phyloP scores from a whole-genome alignment of 2,888 invertebrate genomes.

The Prostheceraeus crozeri region DNA sequence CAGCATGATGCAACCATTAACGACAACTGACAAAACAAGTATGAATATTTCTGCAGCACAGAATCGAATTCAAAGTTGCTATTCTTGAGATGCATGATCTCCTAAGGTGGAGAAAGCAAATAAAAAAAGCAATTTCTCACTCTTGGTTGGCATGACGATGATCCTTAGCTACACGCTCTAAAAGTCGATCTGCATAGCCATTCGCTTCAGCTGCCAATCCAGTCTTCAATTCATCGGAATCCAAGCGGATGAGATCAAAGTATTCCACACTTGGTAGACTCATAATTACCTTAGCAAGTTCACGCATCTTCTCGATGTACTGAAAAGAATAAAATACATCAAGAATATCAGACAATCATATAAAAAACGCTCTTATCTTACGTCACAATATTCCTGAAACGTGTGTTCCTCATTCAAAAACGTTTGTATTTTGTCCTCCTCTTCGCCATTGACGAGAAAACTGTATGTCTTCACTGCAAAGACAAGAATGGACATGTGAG shows the following conservation, averaged over 20 bases:
- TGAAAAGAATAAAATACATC: constrained; percentile 41
- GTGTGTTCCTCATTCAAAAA: constrained; percentile 54
- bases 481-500: no score
- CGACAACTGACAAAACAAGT: no score
- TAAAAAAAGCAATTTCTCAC: no score
- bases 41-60: no score
- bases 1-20: no score
- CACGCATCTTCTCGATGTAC: constrained; percentile 54
- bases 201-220: constrained; percentile 53
- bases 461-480: constrained; percentile 30
- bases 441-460: constrained; percentile 38
- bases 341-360: constrained; percentile 23
- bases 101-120: no score
- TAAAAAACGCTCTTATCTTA: constrained; percentile 41
- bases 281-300: constrained; percentile 52
- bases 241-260: constrained; percentile 55
- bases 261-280: constrained; percentile 54
- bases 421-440: constrained; percentile 52
- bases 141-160: constrained; percentile 51
- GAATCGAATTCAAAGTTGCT: no score
- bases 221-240: constrained; percentile 56
- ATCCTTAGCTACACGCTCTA: constrained; percentile 52
- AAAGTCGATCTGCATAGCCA: constrained; percentile 50
- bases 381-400: constrained; percentile 56
- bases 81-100: no score